phyloP scores from a whole-genome alignment of 2,888 invertebrate species.

The Pemphredon lugubris region DNA sequence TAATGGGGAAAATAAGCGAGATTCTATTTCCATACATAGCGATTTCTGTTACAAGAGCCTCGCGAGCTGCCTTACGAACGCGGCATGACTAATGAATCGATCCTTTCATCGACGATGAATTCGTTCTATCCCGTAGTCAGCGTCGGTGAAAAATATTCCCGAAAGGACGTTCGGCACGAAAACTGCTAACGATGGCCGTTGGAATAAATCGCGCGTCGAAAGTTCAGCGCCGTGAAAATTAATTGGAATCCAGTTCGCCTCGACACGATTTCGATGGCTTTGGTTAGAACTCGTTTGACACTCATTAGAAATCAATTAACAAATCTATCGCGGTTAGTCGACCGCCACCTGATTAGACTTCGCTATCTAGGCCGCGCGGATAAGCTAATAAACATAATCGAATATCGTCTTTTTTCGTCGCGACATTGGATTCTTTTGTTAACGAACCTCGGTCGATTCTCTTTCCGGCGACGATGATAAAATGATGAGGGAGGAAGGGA shows the following conservation, averaged over 20 bases:
- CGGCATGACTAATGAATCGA: conserved; percentile 1
- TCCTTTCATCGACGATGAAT: not conserved
- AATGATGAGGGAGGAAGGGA: too few relatives aligned
- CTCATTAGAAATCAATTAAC: conserved; percentile 58
- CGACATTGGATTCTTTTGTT: not conserved
- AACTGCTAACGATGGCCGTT: not conserved
- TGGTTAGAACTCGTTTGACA: conserved; percentile 42
- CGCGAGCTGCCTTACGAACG: not conserved
- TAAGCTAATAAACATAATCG: conserved; percentile 47
- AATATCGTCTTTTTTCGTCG: not conserved
- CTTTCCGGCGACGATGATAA: too few relatives aligned
- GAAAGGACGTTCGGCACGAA: not conserved
- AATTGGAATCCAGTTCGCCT: conserved; percentile 52
- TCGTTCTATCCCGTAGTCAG: not conserved
- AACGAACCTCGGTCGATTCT: not conserved
- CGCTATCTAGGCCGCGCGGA: conserved; percentile 39
- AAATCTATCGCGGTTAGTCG: conserved; percentile 23
- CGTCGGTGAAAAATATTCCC: not conserved
- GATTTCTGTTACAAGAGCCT: not conserved
- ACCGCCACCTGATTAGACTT: conserved; percentile 36
- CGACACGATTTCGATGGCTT: conserved; percentile 30
- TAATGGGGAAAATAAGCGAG: conserved; percentile 5
- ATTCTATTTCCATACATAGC: not conserved
- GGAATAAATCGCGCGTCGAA: not conserved
- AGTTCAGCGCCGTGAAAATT: conserved; percentile 25